Percentiles rank a stretch among this genome's conserved stretches.
phyloP scores from a whole-genome alignment of 2,797 vertebrate species.

The Bovichtus diacanthus region DNA sequence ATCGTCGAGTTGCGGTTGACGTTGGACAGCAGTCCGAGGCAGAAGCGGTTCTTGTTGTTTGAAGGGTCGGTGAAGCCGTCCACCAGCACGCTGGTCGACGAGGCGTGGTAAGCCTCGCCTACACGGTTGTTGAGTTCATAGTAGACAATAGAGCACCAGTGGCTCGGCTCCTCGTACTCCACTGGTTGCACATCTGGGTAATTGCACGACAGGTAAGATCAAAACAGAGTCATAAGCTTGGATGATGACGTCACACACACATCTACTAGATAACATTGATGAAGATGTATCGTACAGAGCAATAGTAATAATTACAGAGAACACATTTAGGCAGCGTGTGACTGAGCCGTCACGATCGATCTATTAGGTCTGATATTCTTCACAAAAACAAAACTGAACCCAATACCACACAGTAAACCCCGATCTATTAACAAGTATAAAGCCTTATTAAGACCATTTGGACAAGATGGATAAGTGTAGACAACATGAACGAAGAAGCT shows the following conservation, averaged over 20 bases:
- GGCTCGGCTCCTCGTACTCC: conserved; percentile 95
- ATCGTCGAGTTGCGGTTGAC: conserved; percentile 98
- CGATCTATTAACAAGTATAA: neutral
- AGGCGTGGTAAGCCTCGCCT: conserved; percentile 96
- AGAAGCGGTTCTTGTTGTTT: conserved; percentile 98
- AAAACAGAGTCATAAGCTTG: conserved; percentile 13
- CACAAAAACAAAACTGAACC: neutral
- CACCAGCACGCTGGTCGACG: conserved; percentile 94
- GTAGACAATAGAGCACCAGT: conserved; percentile 99
- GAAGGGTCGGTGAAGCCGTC: conserved; percentile 98
- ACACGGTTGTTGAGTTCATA: conserved; percentile 97
- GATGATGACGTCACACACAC: neutral
- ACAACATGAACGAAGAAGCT: neutral
- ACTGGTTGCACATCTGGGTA: conserved; percentile 94
- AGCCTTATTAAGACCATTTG: neutral
- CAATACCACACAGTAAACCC: neutral
- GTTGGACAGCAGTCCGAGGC: conserved; percentile 95
- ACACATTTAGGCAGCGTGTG: neutral
- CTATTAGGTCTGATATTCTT: neutral
- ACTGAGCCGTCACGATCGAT: too few species aligned
- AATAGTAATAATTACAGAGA: neutral
- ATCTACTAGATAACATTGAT: neutral
- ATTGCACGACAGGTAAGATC: conserved; percentile 6
- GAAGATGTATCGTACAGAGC: neutral
- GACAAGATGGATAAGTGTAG: neutral